Conservation (phyloP, 2,797 vertebrate species). For the Craterocephalus amniculus region DNA sequence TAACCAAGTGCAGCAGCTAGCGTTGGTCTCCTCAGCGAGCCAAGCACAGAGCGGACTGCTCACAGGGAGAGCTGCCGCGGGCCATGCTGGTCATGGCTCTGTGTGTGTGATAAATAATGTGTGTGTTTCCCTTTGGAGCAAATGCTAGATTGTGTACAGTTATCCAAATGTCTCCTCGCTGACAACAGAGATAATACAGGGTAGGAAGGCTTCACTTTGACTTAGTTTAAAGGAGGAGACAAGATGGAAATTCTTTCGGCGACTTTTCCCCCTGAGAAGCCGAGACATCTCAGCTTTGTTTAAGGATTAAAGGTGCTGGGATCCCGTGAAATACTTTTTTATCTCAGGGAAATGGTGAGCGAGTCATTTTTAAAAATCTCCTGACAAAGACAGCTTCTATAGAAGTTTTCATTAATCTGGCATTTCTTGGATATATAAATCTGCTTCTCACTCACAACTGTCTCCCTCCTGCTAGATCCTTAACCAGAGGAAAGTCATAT, state of each 20-base stretch:
- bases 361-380: background rate
- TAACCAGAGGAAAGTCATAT: constrained; percentile 6
- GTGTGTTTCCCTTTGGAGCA: constrained; percentile 11
- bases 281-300: constrained; percentile 1
- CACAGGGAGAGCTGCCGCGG: constrained; percentile 63
- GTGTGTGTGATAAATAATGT: background rate
- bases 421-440: constrained; percentile 1
- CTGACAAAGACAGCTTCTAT: background rate
- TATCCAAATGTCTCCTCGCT: background rate
- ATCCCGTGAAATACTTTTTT: too few species aligned
- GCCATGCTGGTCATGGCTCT: constrained; percentile 18
- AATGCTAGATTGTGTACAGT: constrained; percentile 8
- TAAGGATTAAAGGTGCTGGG: constrained; percentile 14
- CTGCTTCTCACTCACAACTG: background rate
- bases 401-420: background rate
- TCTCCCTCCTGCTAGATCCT: constrained; percentile 9
- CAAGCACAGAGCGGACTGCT: constrained; percentile 32
- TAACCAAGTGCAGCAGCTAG: constrained; percentile 59
- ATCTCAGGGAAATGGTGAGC: too few species aligned
- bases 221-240: background rate
- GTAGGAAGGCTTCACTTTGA: background rate
- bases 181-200: constrained; percentile 1
- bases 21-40: constrained; percentile 41
- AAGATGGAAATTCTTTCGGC: background rate
- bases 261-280: background rate